These are phyloP conservation scores for Collichthys lucidus DNA, from an alignment of 2,113 vertebrate species.

Conservation along the genomic window DNA sequence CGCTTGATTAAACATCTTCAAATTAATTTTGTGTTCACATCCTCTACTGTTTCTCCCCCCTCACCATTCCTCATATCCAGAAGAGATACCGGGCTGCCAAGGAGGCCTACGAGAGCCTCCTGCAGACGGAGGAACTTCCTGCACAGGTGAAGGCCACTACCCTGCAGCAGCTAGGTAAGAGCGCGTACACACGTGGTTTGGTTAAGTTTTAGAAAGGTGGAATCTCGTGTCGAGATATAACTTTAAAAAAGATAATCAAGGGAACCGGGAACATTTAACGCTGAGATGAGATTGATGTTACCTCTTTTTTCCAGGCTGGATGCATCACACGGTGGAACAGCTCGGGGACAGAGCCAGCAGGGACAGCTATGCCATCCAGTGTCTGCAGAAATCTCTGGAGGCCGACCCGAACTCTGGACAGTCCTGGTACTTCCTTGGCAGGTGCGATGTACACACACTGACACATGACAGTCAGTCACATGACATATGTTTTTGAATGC, in stretches of 20 bases:
- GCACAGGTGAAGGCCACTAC: slow-evolving; percentile 99
- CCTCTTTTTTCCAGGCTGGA: slow-evolving; percentile 89
- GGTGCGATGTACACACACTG: slow-evolving; percentile 78
- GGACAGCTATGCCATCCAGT: slow-evolving; percentile 99
- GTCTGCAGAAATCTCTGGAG: slow-evolving; percentile 99
- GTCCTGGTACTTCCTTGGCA: slow-evolving; percentile 99
- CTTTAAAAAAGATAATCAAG: background rate
- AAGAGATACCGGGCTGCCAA: slow-evolving; percentile 99
- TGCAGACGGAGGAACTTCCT: slow-evolving; percentile 97
- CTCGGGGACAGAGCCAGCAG: slow-evolving; percentile 96
- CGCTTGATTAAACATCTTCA: background rate
- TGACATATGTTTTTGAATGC: background rate
- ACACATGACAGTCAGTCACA: background rate
- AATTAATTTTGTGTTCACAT: background rate
- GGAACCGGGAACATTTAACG: background rate
- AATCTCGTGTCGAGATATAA: background rate
- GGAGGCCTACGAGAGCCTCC: slow-evolving; percentile 98
- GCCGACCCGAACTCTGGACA: slow-evolving; percentile 99
- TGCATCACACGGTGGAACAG: slow-evolving; percentile 99
- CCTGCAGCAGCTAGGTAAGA: slow-evolving; percentile 98
- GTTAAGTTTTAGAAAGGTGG: background rate
- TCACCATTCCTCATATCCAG: slow-evolving; percentile 76
- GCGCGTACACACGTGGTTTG: background rate
- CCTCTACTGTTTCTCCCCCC: background rate
- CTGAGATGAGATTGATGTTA: too few relatives aligned